These are phyloP conservation scores for Deilephila porcellus DNA, from an alignment of 2,888 invertebrate genomes.

Conservation along the genomic window DNA sequence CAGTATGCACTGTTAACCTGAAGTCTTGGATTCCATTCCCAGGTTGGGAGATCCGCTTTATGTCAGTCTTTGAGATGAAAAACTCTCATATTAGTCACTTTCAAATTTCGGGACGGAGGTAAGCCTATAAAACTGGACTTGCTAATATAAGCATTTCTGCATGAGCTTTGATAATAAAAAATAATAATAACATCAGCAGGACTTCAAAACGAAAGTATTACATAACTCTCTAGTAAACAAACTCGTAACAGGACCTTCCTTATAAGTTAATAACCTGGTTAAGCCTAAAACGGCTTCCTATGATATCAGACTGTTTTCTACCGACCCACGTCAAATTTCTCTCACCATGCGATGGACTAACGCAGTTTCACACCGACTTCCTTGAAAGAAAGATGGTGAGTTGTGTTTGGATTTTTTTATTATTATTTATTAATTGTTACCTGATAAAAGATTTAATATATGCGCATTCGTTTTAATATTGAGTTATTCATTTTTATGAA, in stretches of 20 bases:
- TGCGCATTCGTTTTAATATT: neutral
- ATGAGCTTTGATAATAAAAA: no score
- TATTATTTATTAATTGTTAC: neutral
- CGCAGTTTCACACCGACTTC: slow-evolving; percentile 11
- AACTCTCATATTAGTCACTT: no score
- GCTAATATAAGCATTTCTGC: no score
- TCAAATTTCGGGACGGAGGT: no score
- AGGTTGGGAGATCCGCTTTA: no score
- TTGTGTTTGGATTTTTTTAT: neutral
- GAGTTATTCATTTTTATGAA: no score
- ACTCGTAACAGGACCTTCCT: slow-evolving; percentile 13
- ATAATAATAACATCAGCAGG: neutral
- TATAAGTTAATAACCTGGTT: neutral
- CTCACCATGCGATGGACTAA: neutral
- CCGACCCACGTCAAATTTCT: slow-evolving; percentile 9
- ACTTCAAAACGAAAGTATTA: neutral
- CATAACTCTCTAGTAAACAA: slow-evolving; percentile 12
- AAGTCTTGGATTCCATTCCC: no score
- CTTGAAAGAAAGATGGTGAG: slow-evolving; percentile 11
- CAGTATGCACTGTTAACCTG: no score
- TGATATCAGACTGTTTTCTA: slow-evolving; percentile 23
- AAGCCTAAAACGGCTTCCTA: slow-evolving; percentile 4
- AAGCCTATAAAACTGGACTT: no score
- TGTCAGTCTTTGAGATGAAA: no score
- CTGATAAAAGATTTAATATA: neutral